phyloP scores from a whole-genome alignment of 2,113 vertebrate genomes.

The Pimephales promelas region DNA sequence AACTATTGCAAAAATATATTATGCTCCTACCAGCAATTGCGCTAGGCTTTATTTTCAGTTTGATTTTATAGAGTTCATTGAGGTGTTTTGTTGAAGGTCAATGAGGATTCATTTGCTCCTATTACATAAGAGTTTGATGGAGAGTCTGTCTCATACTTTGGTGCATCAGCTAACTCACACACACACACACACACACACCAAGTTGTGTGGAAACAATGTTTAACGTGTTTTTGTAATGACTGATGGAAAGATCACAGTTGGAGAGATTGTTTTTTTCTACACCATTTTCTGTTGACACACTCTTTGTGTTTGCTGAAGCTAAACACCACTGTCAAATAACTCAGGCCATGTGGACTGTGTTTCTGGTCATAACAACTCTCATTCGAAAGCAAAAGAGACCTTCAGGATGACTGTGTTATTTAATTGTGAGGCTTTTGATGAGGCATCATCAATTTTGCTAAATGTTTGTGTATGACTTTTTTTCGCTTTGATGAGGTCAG shows the following conservation, averaged over 20 bases:
- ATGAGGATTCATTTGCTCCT: neutral
- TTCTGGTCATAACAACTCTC: neutral
- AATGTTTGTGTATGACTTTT: conserved; percentile 26
- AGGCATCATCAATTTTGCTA: conserved; percentile 10
- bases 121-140: neutral
- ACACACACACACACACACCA: neutral
- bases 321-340: conserved; percentile 5
- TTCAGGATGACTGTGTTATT: neutral
- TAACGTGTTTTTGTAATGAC: conserved; percentile 4
- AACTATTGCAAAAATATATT: neutral
- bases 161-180: conserved; percentile 7
- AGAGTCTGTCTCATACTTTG: neutral
- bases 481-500: conserved; percentile 24
- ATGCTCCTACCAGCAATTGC: neutral
- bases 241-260: neutral
- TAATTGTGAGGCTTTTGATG: conserved; percentile 12
- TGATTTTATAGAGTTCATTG: neutral
- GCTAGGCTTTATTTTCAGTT: neutral
- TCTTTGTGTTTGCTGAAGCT: conserved; percentile 24
- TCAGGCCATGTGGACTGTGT: conserved; percentile 9
- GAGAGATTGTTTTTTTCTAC: conserved; percentile 7
- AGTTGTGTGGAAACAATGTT: neutral
- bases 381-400: neutral
- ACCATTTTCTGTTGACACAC: conserved; percentile 19
- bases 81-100: neutral